Evolutionary conservation across 1,140 invertebrate genomes (phyloP), one percentile per base, ranked within the genome.

Genomic region (Diorhabda elongata): DNA sequence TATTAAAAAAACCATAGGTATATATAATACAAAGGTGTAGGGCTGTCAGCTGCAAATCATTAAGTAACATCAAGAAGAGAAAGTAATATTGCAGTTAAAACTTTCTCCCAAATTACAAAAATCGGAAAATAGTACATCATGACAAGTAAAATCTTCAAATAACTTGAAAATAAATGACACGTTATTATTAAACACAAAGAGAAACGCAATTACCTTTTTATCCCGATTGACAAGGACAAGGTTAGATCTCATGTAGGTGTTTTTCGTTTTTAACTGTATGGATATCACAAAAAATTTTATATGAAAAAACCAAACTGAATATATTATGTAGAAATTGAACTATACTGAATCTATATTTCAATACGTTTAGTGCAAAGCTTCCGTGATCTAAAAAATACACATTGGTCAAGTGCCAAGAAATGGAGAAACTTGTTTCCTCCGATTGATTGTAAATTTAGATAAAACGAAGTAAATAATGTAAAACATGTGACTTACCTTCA

Each of bases 131-230:
- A 52, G 47, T 52, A n/a, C n/a, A 42, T 6, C 58, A 60, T 60
- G 58, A 60, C 58, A 60, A 60, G 58, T 11, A 60, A 7, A 11
- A 60, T 26, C 26, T 60, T 60, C 2, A 60, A 60, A 60, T 43
- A 62, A 44, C 11, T 44, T 62, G 42, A 62, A 44, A 62, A 62
- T 44, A 44, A 6, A 62, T 62, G 61, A 59, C n/a, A 59, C 58
- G 58, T 44, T 62, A 62, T 62, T 44, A 42, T 62, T 62, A 62
- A 44, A 52, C 61, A 62, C 61, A 62, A 62, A 62, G 61, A 52
- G 43, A 62, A 62, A 62, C 61, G 43, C 61, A 62, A 44, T 44
- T 44, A 44, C 44, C 9, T 62, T 62, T 44, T 62, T 5, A 62
- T 47, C 11, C 43, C n/a, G 42, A 4, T 42, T 62, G 61, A 44